These are phyloP conservation scores for Halichondria panicea DNA, from an alignment of 37 sponge, comb jelly and placozoan species.

Conservation along the genomic window DNA sequence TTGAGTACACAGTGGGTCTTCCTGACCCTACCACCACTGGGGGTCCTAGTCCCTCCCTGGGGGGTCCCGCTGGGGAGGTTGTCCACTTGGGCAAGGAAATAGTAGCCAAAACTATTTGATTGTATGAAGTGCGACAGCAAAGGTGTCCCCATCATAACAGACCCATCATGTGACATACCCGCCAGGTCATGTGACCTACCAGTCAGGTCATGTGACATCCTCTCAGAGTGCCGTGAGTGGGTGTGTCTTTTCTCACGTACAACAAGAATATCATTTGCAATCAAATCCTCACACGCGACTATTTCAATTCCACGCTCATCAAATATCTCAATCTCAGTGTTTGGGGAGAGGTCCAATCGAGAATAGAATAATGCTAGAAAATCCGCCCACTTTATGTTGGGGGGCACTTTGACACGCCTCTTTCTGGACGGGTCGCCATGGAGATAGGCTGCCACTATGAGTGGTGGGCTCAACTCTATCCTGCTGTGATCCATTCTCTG, in stretches of 20 bases:
- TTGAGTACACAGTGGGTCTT: conserved; percentile 33
- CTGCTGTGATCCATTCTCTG: no score
- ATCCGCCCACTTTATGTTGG: conserved; percentile 38
- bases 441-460: conserved; percentile 33
- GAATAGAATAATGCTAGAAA: conserved; percentile 24
- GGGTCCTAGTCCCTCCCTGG: not conserved
- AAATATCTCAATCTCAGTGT: conserved; percentile 27
- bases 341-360: conserved; percentile 6
- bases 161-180: not conserved
- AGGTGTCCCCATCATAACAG: conserved; percentile 14
- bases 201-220: no score
- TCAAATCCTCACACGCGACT: conserved; percentile 36
- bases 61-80: no score
- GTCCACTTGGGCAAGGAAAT: conserved; percentile 35
- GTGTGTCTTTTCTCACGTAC: conserved; percentile 12
- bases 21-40: not conserved
- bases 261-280: conserved; percentile 35
- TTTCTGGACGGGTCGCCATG: conserved; percentile 25
- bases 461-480: no score
- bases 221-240: no score
- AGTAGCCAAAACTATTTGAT: conserved; percentile 38
- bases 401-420: conserved; percentile 48
- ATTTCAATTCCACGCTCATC: conserved; percentile 52
- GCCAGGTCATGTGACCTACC: not conserved
- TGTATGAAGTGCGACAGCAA: conserved; percentile 35